Conservation (phyloP, 2,797 vertebrate genomes). For the Phrynocephalus vlangalii region DNA sequence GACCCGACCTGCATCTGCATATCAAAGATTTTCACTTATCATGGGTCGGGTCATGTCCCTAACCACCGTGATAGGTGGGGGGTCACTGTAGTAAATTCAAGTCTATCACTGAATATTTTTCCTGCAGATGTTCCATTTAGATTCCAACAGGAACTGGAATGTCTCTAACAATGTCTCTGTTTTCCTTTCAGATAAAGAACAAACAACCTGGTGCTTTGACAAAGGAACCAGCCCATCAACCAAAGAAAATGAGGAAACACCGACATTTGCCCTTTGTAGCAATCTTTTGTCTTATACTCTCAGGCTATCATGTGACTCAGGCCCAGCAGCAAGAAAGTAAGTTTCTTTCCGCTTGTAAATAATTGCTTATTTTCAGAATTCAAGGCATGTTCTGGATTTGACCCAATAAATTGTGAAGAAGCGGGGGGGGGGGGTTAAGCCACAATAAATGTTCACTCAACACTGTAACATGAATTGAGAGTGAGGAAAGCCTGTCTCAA, state of each 20-base stretch:
- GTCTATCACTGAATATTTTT: slow-evolving; percentile 36
- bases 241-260: slow-evolving; percentile 84
- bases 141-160: slow-evolving; percentile 21
- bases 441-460: not conserved
- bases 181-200: slow-evolving; percentile 73
- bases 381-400: rapidly evolving
- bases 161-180: slow-evolving; percentile 3
- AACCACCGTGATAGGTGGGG: too few relatives aligned
- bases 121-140: slow-evolving; percentile 58
- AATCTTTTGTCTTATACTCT: slow-evolving; percentile 82
- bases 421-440: not conserved
- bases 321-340: slow-evolving; percentile 82
- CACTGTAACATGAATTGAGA: too few relatives aligned
- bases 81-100: not conserved
- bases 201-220: slow-evolving; percentile 68
- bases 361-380: rapidly evolving
- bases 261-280: slow-evolving; percentile 76
- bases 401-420: slow-evolving; percentile 25
- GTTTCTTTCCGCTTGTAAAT: not conserved
- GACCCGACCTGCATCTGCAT: too few relatives aligned
- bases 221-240: slow-evolving; percentile 22
- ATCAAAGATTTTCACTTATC: too few relatives aligned
- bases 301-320: slow-evolving; percentile 74
- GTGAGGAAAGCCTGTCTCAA: too few relatives aligned
- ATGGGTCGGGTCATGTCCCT: too few relatives aligned